Evolutionary conservation across 2,797 vertebrate species (phyloP), one percentile per base, ranked within the genome.

Genomic region (Lepilemur ruficaudatus): DNA sequence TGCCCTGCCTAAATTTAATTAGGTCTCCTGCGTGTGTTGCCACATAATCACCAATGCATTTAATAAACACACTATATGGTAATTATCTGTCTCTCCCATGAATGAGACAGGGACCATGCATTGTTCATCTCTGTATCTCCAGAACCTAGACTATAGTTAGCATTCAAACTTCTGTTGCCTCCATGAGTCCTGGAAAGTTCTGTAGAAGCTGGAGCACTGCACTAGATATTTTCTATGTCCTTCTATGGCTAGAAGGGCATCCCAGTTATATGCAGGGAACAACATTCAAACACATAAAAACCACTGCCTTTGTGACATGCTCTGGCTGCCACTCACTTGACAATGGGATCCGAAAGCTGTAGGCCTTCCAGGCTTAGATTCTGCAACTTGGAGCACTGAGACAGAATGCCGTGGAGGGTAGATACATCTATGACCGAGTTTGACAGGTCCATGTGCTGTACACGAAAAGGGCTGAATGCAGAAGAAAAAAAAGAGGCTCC

Each of bases 291-390:
- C 4, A 9, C 0, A 17, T 14, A 25, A 48, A 61, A 78, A 50
- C 18, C 30, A 41, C 14, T 5, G 25, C 14, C 55, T 70, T 55
- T 23, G 28, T 28, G 52, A 55, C 55, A 72, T 0, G 20, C 12
- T 57, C 46, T 22, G 50, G 72, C 22, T 20, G 35, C 63, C 78
- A 98, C 99, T 98, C 95, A 99, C 99, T 96, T 95, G 50, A 99
- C 80, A 23, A 99, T 97, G 57, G 93, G 35, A 43, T 99, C 99
- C 0, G 99, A 99, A 57, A 99, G 99, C 93, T 97, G 97, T 8
- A 99, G 98, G 3, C 99, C 99, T 98, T 99, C 99, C 96, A 99
- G 97, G 95, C 99, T 99, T 65, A 99, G 98, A 84, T 98, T 98
- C 98, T 99, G 98, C 52, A 99, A 98, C 79, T 95, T 98, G 25